Evolutionary conservation across 2,888 invertebrate species (phyloP).

Genomic region (Drosophila fungiperda): DNA sequence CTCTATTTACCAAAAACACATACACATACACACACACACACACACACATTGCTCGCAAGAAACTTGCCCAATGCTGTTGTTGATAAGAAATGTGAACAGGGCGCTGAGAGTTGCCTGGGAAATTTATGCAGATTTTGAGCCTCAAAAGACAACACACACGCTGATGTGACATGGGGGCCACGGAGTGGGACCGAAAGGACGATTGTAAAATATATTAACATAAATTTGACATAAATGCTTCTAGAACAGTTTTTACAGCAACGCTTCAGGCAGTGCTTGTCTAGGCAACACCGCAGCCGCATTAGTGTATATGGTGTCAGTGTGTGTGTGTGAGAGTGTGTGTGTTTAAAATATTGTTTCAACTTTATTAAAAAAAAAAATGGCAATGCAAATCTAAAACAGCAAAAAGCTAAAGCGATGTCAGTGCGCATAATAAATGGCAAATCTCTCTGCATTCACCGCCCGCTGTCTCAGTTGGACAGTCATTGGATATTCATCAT

Average conservation of each 20-base stretch:
- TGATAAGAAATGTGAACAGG: conserved; percentile 58
- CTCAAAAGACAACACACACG: conserved; percentile 61
- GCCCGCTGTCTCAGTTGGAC: conserved; percentile 19
- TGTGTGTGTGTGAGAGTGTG: conserved; percentile 44
- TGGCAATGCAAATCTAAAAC: conserved; percentile 59
- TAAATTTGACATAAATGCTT: conserved; percentile 83
- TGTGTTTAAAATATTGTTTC: conserved; percentile 74
- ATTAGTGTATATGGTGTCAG: conserved; percentile 11
- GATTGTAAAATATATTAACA: conserved; percentile 80
- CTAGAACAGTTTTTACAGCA: conserved; percentile 55
- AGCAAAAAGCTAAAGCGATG: conserved; percentile 48
- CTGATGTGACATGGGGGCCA: conserved; percentile 37
- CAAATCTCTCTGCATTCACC: conserved; percentile 32
- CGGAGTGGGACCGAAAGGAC: conserved; percentile 46
- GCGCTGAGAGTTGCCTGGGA: conserved; percentile 26
- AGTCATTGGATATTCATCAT: conserved; percentile 62
- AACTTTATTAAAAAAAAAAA: conserved; percentile 82
- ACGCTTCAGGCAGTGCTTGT: conserved; percentile 20
- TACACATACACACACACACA: conserved; percentile 29
- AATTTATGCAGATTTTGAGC: conserved; percentile 73
- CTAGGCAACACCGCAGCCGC: conserved; percentile 10
- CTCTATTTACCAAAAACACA: conserved; percentile 72
- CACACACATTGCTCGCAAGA: conserved; percentile 25
- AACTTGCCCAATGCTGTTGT: conserved; percentile 51
- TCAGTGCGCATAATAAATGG: conserved; percentile 64